These are phyloP conservation scores for Arnoldichthys spilopterus DNA, from an alignment of 2,797 vertebrate species.

Conservation along the genomic window DNA sequence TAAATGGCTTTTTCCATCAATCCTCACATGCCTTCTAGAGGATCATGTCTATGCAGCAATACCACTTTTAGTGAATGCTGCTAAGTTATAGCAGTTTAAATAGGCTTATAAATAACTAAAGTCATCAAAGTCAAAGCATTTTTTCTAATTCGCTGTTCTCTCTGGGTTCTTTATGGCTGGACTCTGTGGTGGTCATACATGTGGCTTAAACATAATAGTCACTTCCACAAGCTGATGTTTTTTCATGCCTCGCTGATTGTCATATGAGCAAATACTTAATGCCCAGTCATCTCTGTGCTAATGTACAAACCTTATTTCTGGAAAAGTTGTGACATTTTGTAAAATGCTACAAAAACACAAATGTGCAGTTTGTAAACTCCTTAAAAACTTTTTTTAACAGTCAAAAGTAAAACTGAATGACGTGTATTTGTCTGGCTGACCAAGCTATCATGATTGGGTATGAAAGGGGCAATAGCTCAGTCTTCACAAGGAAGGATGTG, in stretches of 20 bases:
- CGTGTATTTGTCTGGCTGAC: too few species aligned
- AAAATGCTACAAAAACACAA: too few species aligned
- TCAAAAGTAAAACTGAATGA: too few species aligned
- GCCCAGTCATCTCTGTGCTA: too few species aligned
- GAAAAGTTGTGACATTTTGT: too few species aligned
- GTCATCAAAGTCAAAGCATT: constrained; percentile 22
- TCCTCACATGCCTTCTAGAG: constrained; percentile 16
- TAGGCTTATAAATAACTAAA: constrained; percentile 1
- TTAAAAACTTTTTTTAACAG: too few species aligned
- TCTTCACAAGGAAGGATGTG: too few species aligned
- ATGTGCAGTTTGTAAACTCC: too few species aligned
- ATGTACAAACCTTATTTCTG: too few species aligned
- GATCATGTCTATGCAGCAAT: constrained; percentile 27
- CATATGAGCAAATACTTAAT: background rate
- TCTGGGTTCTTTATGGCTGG: constrained; percentile 8
- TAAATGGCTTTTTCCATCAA: constrained; percentile 31
- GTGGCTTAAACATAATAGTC: background rate
- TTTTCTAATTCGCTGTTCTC: constrained; percentile 22
- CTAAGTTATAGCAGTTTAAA: constrained; percentile 8
- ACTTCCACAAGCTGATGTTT: constrained; percentile 1
- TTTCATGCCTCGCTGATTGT: background rate
- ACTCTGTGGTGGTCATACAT: background rate
- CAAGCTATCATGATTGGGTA: too few species aligned
- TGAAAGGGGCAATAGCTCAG: too few species aligned
- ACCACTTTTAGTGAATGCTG: constrained; percentile 9